Percentiles rank a stretch among this genome's conserved stretches.
These are phyloP conservation scores for Manduca sexta DNA, from an alignment of 1,140 invertebrate genomes.

Conservation along the genomic window DNA sequence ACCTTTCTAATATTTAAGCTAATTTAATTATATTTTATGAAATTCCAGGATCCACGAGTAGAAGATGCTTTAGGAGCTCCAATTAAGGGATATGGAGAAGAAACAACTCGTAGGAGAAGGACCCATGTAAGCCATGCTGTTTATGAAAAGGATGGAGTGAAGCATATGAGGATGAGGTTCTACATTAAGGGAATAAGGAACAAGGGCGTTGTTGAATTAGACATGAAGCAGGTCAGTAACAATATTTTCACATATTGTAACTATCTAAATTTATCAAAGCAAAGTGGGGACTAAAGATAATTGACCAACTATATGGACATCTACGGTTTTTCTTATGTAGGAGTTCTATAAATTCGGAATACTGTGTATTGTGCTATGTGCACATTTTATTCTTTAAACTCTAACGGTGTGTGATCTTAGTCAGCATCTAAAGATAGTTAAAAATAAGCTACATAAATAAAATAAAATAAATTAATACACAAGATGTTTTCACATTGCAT, in stretches of 20 bases:
- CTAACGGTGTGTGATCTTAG: no score
- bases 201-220: slow-evolving; percentile 87
- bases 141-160: slow-evolving; percentile 82
- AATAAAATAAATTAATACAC: no score
- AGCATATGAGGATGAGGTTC: slow-evolving; percentile 91
- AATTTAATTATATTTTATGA: no score
- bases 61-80: slow-evolving; percentile 86
- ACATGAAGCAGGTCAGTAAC: slow-evolving; percentile 85
- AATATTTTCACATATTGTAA: neutral
- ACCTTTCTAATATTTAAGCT: no score
- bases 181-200: slow-evolving; percentile 88
- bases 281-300: no score
- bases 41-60: slow-evolving; percentile 77
- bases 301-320: no score
- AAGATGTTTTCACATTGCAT: no score
- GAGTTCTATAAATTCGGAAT: neutral
- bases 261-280: no score
- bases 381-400: no score
- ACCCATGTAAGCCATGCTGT: slow-evolving; percentile 81
- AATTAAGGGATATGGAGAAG: slow-evolving; percentile 92
- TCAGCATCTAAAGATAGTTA: no score
- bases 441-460: no score
- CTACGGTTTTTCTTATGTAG: no score
- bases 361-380: neutral
- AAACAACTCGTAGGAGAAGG: slow-evolving; percentile 83